A percentile compares a stretch with the other conserved stretches of the same genome.
Conservation (phyloP, 2,888 invertebrate species). For the Eristalis intricaria region DNA sequence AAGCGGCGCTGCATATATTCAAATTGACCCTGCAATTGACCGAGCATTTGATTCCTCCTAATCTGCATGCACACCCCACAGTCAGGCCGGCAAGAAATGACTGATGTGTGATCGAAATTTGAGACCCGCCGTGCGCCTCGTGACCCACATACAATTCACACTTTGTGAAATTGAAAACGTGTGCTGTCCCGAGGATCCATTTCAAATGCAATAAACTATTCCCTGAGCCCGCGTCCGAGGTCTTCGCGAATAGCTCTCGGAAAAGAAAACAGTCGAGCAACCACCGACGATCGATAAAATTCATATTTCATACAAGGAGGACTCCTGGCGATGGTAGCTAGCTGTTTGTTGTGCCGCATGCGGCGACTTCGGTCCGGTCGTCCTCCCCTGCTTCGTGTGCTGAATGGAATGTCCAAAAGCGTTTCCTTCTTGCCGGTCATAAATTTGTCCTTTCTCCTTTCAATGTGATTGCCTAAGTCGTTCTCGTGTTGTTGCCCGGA, state of each 20-base stretch:
- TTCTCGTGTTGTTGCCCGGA: constrained; percentile 5
- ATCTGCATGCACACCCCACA: neutral
- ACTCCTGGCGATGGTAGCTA: neutral
- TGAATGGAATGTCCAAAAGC: constrained; percentile 62
- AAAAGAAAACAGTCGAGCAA: constrained; percentile 10
- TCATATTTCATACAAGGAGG: constrained; percentile 58
- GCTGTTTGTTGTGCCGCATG: neutral
- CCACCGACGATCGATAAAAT: constrained; percentile 56
- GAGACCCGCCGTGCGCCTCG: neutral
- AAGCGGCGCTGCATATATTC: constrained; percentile 31
- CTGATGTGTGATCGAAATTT: neutral
- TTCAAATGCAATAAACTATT: constrained; percentile 53
- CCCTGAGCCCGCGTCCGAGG: constrained; percentile 31
- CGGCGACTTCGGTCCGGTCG: neutral
- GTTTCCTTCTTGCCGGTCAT: constrained; percentile 54
- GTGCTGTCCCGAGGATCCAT: constrained; percentile 36
- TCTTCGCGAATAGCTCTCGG: constrained; percentile 12
- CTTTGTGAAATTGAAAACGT: constrained; percentile 43
- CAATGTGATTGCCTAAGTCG: constrained; percentile 26
- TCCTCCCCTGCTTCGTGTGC: constrained; percentile 47
- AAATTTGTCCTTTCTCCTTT: constrained; percentile 38
- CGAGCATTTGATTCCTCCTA: neutral
- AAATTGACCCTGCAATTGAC: constrained; percentile 47
- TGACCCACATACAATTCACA: constrained; percentile 45
- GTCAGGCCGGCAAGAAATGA: neutral